Base-by-base conservation (phyloP, 2,113 vertebrate genomes). In the Laticauda colubrina region DNA sequence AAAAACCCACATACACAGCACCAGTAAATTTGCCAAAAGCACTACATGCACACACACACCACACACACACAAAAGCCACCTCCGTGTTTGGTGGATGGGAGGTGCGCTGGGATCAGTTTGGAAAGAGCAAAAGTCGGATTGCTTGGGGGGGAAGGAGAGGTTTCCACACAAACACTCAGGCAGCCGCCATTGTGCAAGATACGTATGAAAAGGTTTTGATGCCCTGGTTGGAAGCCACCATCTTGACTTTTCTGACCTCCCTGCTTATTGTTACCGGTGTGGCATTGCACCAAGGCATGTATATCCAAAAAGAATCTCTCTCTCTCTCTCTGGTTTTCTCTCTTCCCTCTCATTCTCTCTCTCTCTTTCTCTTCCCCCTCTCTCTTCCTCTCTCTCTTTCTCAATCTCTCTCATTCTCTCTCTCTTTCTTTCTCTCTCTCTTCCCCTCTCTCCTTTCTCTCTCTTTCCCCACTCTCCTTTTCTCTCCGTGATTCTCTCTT, bases 361-460 rank as follows among this genome's bases (percentile, higher is more conserved):
- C 3, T 29, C 23, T 61, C 1, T 56, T 18, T 21, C 4, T 56
- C 55, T 56, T 1, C 5, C 55, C 48, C 48, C 9, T 54, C 53
- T 54, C 7, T 21, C 20, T 57, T 39, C 29, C 1, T n/a, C 61
- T n/a, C 2, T 15, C 29, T 11, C 3, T 29, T 8, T 26, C 23
- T 24, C 23, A 10, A 2, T 26, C 8, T 61, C 24, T 61, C 1
- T 23, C 21, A 23, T 1, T 29, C 9, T 11, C 1, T 26, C 24
- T 11, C 9, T 26, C 9, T 11, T 1, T 29, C 9, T 26, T 8
- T 61, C 3, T 26, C 9, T 61, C 3, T 5, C 1, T 0, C 10
- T 3, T 61, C 9, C 11, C 2, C 1, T 59, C 2, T 59, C 21
- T 24, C 2, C 20, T 11, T 3, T 61, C 24, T 59, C 21, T 57